These are phyloP conservation scores for Tachina grossa DNA, from an alignment of 2,888 invertebrate species.

Conservation along the genomic window DNA sequence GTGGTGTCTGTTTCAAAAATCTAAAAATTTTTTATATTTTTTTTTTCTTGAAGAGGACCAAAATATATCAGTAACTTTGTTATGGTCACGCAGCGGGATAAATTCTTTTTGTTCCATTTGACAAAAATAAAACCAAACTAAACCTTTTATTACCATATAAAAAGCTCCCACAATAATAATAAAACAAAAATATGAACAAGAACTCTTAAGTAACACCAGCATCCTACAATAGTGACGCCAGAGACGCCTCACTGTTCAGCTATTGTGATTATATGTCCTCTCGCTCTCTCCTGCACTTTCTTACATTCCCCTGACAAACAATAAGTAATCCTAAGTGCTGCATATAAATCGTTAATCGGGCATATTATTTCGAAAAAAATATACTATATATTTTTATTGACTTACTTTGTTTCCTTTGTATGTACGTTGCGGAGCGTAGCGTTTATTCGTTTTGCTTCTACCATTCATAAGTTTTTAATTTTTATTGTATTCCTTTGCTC, in stretches of 20 bases:
- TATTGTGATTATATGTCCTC: conserved; percentile 53
- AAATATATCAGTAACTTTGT: conserved; percentile 65
- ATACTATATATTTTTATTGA: conserved; percentile 30
- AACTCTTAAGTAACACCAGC: conserved; percentile 58
- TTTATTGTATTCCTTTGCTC: conserved; percentile 74
- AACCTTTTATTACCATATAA: conserved; percentile 58
- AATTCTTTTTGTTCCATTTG: conserved; percentile 67
- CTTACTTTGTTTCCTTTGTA: conserved; percentile 48
- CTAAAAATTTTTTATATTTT: conserved; percentile 51
- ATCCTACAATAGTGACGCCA: conserved; percentile 68
- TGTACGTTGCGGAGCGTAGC: neutral
- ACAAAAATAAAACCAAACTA: conserved; percentile 58
- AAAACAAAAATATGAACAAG: conserved; percentile 26
- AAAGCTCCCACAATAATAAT: conserved; percentile 68
- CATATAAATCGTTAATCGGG: conserved; percentile 49
- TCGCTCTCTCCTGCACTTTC: conserved; percentile 6
- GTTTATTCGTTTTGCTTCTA: conserved; percentile 1
- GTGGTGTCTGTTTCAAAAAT: conserved; percentile 50
- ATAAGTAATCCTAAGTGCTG: conserved; percentile 34
- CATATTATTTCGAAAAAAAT: conserved; percentile 28
- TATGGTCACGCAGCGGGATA: conserved; percentile 71
- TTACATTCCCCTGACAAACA: conserved; percentile 5
- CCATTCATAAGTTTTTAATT: conserved; percentile 70
- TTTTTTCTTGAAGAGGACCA: conserved; percentile 33
- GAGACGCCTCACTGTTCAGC: conserved; percentile 68